phyloP scores from a whole-genome alignment of 2,113 vertebrate species.

The Ameiurus melas region DNA sequence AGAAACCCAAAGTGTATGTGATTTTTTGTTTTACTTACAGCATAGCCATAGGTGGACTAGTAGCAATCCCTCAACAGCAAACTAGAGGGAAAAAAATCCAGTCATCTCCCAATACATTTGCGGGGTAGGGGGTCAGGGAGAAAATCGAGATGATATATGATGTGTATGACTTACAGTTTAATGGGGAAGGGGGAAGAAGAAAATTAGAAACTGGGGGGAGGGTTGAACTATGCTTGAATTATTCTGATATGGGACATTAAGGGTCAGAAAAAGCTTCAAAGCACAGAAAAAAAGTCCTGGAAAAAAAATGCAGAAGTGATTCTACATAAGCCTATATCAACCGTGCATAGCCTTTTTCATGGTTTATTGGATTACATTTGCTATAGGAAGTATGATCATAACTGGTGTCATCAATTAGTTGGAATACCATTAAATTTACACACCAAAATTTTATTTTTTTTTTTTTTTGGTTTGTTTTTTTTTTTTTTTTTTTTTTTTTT shows the following conservation, averaged over 20 bases:
- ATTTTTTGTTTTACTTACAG: constrained; percentile 36
- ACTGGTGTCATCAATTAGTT: neutral
- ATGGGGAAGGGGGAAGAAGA: constrained; percentile 58
- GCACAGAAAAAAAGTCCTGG: constrained; percentile 48
- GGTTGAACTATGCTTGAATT: constrained; percentile 72
- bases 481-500: too few species aligned
- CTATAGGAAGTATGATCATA: neutral
- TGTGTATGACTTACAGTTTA: constrained; percentile 62
- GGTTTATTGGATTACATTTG: neutral
- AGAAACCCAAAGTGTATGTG: constrained; percentile 13
- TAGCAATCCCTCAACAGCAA: constrained; percentile 16
- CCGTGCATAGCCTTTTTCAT: neutral
- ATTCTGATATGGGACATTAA: constrained; percentile 71
- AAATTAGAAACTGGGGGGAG: constrained; percentile 62
- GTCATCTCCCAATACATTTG: constrained; percentile 10
- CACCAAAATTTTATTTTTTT: too few species aligned
- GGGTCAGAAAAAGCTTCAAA: constrained; percentile 48
- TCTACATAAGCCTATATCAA: neutral
- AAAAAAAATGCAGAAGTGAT: constrained; percentile 33
- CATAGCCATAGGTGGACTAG: constrained; percentile 11
- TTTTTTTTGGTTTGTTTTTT: too few species aligned
- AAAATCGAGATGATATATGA: constrained; percentile 72
- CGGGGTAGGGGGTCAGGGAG: constrained; percentile 43
- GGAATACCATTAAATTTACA: neutral
- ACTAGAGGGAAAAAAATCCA: neutral